phyloP scores from a whole-genome alignment of 2,113 vertebrate genomes.

The Phyllostomus hastatus region DNA sequence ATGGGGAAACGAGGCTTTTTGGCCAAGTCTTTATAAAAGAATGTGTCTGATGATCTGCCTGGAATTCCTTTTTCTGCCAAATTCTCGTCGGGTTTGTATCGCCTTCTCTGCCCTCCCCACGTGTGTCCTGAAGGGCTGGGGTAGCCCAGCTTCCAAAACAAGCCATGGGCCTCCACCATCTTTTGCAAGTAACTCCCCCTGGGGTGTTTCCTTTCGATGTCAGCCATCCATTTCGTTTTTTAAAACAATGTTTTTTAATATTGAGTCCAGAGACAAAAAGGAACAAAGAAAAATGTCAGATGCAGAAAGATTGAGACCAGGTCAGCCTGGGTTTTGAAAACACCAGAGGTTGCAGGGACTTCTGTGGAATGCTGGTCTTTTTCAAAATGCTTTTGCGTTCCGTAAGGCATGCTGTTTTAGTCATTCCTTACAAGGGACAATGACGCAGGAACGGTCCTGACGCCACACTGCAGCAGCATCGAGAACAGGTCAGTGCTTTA shows the following conservation, averaged over 20 bases:
- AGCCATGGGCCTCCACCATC: background rate
- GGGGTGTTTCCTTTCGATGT: background rate
- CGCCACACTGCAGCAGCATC: background rate
- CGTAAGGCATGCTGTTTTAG: background rate
- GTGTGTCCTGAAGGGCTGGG: background rate
- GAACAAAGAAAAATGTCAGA: constrained; percentile 45
- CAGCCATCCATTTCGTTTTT: constrained; percentile 44
- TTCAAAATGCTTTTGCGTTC: background rate
- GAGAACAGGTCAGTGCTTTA: background rate
- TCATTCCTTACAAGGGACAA: background rate
- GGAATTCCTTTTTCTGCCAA: background rate
- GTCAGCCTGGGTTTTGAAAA: background rate
- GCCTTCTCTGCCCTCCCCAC: background rate
- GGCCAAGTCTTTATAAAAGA: background rate
- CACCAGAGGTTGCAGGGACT: background rate
- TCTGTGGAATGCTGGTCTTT: background rate
- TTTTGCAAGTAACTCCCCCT: background rate
- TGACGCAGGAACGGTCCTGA: background rate
- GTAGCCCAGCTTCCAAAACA: constrained; percentile 10
- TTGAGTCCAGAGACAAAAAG: background rate
- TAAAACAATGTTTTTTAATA: constrained; percentile 14
- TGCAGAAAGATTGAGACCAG: constrained; percentile 38
- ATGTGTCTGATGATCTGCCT: background rate
- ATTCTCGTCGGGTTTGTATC: constrained; percentile 14
- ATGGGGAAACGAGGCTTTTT: background rate